A percentile compares a stretch with the other conserved stretches of the same genome.
Evolutionary conservation across 2,113 vertebrate genomes (phyloP).

Genomic region (Rhinogobius similis): DNA sequence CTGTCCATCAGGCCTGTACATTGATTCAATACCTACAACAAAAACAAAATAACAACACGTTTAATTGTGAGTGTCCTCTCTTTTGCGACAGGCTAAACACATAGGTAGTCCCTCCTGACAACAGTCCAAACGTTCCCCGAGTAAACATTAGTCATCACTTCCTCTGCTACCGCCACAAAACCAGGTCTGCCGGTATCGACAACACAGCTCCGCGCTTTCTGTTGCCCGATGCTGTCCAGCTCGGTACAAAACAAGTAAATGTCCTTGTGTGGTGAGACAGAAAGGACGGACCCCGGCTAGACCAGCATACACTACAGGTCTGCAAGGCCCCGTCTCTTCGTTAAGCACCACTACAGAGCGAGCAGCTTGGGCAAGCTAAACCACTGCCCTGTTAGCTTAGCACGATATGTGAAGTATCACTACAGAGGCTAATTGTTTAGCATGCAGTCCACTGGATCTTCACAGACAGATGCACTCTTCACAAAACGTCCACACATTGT

Average conservation of each 20-base stretch:
- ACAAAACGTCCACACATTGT: neutral
- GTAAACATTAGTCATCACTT: conserved; percentile 61
- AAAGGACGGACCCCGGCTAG: conserved; percentile 22
- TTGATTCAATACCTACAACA: neutral
- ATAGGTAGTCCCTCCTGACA: conserved; percentile 4
- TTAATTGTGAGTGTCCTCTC: conserved; percentile 30
- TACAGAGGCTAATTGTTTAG: neutral
- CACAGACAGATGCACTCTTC: neutral
- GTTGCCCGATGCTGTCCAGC: conserved; percentile 32
- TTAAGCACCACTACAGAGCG: conserved; percentile 40
- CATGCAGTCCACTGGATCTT: neutral
- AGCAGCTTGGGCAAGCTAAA: conserved; percentile 31
- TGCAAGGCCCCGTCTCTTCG: conserved; percentile 57
- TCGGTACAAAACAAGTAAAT: conserved; percentile 16
- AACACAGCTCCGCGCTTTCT: conserved; percentile 18
- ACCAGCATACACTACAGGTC: conserved; percentile 30
- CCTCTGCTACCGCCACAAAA: conserved; percentile 27
- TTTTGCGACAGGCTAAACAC: conserved; percentile 26
- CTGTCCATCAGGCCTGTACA: neutral
- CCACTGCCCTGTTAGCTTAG: conserved; percentile 50
- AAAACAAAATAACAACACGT: neutral
- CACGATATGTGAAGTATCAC: conserved; percentile 19
- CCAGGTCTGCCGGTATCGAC: conserved; percentile 24
- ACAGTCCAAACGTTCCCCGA: conserved; percentile 20
- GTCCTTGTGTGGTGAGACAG: conserved; percentile 23